Percentiles rank a stretch among this genome's conserved stretches.
Evolutionary conservation across 2,797 vertebrate species (phyloP).

Genomic region (Xerus rutilus): DNA sequence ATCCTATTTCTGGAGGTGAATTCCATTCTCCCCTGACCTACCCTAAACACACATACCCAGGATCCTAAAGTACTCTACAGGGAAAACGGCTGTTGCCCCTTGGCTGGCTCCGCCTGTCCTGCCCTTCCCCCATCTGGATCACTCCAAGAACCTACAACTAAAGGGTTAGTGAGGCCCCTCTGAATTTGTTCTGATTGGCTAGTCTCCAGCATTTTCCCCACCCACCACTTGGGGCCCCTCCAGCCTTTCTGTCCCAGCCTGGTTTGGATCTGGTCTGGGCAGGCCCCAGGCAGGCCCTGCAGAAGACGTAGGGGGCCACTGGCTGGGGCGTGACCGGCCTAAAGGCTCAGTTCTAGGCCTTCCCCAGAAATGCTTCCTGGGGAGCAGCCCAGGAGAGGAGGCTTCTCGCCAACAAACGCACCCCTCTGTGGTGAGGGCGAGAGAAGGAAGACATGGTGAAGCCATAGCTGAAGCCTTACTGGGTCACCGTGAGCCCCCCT

Average conservation of each 20-base stretch:
- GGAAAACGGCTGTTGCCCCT: neutral
- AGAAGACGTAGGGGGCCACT: neutral
- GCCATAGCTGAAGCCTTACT: rapidly evolving
- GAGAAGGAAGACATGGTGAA: rapidly evolving
- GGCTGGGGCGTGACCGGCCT: neutral
- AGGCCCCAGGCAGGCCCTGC: neutral
- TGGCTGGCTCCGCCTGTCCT: neutral
- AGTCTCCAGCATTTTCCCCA: neutral
- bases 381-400: neutral
- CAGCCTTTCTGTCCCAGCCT: neutral
- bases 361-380: neutral
- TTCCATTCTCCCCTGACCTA: neutral
- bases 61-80: neutral
- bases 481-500: neutral
- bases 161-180: neutral
- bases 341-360: neutral
- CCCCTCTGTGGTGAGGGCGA: rapidly evolving
- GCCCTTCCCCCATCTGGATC: neutral
- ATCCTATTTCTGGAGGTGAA: neutral
- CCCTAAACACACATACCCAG: too few species aligned
- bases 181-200: neutral
- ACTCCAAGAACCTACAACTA: neutral
- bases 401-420: neutral
- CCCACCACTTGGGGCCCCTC: neutral
- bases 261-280: neutral